phyloP scores from a whole-genome alignment of 92 coral and sea anemone genomes.

The Parazoanthus swiftii region DNA sequence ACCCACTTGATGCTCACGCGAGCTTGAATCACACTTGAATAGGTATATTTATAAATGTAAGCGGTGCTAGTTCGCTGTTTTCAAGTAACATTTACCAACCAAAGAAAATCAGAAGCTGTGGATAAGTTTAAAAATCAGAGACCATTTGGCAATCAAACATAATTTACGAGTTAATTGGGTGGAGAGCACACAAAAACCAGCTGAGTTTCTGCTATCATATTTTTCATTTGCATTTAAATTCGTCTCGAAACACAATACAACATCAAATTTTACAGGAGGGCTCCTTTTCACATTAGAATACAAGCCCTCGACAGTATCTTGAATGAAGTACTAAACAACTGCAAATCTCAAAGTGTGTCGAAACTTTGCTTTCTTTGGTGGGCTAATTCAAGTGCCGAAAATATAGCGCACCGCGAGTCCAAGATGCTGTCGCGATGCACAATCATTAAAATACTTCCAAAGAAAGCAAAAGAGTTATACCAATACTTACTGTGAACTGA shows the following conservation, averaged over 20 bases:
- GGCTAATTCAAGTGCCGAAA: background rate
- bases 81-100: background rate
- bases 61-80: background rate
- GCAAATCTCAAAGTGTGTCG: background rate
- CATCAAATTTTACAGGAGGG: background rate
- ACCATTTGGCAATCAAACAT: slow-evolving; percentile 28
- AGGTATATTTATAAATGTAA: background rate
- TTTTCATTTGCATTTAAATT: slow-evolving; percentile 5
- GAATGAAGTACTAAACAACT: background rate
- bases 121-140: slow-evolving; percentile 1
- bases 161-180: slow-evolving; percentile 12
- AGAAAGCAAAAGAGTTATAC: background rate
- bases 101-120: background rate
- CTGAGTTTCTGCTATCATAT: slow-evolving; percentile 20
- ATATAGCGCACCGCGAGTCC: background rate
- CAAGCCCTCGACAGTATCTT: slow-evolving; percentile 21
- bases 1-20: background rate
- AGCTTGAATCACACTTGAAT: slow-evolving; percentile 8
- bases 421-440: background rate
- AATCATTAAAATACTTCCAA: background rate
- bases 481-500: slow-evolving; percentile 30
- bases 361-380: background rate
- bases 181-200: slow-evolving; percentile 8
- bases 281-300: background rate
- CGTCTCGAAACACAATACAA: slow-evolving; percentile 24